These are phyloP conservation scores for Drosophila leonis DNA, from an alignment of 2,888 invertebrate genomes.

Conservation along the genomic window DNA sequence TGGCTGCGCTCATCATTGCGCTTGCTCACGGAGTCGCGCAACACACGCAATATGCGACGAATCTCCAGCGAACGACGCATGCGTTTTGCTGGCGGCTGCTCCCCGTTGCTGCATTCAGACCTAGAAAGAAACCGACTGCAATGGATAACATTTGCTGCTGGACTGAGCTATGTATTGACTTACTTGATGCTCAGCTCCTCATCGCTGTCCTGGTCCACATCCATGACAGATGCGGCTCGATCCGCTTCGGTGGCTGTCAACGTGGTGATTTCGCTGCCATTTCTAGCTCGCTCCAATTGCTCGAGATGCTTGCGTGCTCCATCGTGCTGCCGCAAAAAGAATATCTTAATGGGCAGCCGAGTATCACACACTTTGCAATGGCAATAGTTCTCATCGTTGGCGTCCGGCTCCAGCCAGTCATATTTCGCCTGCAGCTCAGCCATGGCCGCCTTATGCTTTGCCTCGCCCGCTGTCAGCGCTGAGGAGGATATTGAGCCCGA, in stretches of 20 bases:
- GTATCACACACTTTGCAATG: conserved; percentile 60
- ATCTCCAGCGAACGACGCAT: conserved; percentile 52
- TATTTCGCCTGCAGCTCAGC: conserved; percentile 67
- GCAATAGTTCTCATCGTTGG: conserved; percentile 63
- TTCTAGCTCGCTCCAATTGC: conserved; percentile 11
- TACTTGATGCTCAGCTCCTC: conserved; percentile 66
- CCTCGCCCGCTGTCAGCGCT: conserved; percentile 48
- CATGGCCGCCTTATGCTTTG: conserved; percentile 63
- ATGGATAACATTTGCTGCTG: not conserved
- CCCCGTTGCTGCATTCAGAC: conserved; percentile 61
- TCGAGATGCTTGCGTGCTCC: conserved; percentile 62
- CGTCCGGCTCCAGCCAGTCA: conserved; percentile 65
- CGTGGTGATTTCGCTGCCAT: not conserved
- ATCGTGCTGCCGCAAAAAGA: conserved; percentile 66
- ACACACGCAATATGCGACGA: conserved; percentile 51
- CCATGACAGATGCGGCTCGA: conserved; percentile 13
- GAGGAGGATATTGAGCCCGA: conserved; percentile 2
- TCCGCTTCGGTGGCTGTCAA: not conserved
- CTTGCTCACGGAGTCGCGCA: conserved; percentile 54
- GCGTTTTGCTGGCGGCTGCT: conserved; percentile 54
- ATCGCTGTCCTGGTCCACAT: conserved; percentile 51
- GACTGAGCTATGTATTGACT: conserved; percentile 14
- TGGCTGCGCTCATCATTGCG: conserved; percentile 59
- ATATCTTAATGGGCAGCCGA: conserved; percentile 69
- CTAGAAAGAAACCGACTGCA: conserved; percentile 33